Evolutionary conservation across 2,888 invertebrate genomes (phyloP), one percentile per base, ranked within the genome.

Genomic region (Hipparchia semele): DNA sequence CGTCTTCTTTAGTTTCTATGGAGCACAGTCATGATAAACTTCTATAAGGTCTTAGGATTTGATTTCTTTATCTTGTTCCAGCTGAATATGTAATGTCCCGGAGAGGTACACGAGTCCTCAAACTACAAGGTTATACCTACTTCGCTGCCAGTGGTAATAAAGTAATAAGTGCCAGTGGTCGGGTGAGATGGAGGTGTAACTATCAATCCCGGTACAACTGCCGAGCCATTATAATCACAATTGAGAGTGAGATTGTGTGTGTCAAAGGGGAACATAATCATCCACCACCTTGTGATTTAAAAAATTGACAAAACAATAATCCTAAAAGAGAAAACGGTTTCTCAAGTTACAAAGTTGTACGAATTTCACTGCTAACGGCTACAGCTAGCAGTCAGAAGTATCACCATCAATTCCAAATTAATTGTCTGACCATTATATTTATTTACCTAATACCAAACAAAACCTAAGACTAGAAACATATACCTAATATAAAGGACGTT

Each of bases 161-260:
- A 75, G 79, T 1, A 80, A 70, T 13, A 74, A 77, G 0, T 2
- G 4, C 5, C 39, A 39, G 39, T 39, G 39, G 39, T 39, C 85
- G 81, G 49, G 61, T 72, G 0, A 76, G 86, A 13, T 90, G 88
- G 90, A 78, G 82, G 6, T 89, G 89, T 70, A 88, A 88, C 1
- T 86, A 88, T 0, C 86, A 89, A 73, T 73, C 78, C 53, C 77
- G 61, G 45, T 75, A 67, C 9, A 76, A 75, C 0, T 80, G 79
- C 61, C 69, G 73, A 8, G 80, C 80, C 2, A 69, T 70, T 1
- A 33, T 80, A 0, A 72, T 79, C 39, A 80, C 79, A 0, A 4
- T 77, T 0, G 74, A 72, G 0, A 73, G 78, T 7, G 7, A 59
- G 6, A 73, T 81, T 39, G 74, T 79, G 0, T 64, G 33, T 53